Base-by-base conservation (phyloP, 2,113 vertebrate genomes). In the Actenoides hombroni region DNA sequence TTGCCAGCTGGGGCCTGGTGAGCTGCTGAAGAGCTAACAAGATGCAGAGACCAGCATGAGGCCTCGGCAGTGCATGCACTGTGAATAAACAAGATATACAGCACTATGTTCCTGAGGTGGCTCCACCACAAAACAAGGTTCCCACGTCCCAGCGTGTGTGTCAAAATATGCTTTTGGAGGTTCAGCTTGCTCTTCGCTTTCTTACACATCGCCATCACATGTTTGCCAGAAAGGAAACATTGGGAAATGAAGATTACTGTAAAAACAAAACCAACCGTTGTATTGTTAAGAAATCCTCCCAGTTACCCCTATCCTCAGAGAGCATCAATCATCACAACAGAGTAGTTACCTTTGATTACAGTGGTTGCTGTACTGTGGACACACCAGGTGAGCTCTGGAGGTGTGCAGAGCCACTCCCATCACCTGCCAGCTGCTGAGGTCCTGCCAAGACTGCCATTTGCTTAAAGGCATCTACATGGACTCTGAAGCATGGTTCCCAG, bases 21-120 rank as follows among this genome's bases (percentile, higher is more conserved):
- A 95, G 90, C 88, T 97, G 91, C 96, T 97, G 97, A 96, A 97
- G 96, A 97, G 95, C 97, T 97, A 98, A 95, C 92, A 96, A 96
- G 96, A 87, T 94, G 88, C 24, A 16, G 92, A 97, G 95, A 96
- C 77, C 97, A 94, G 60, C 93, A 79, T 20, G 10, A 92, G 89
- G 88, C 90, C 84, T 91, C 6, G 2, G 86, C 83, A 96, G 80
- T 12, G n/a, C 13, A 12, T 26, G 61, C 40, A 74, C 94, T 92
- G 71, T 88, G 92, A 96, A 92, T 89, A 95, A 96, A 96, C 61
- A 92, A 96, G 86, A 77, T 94, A 96, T 16, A 40, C 5, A 29
- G 75, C 1, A 5, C 26, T 64, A n/a, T 75, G 70, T 67, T 96
- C 65, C 91, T 65, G 31, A 95, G 37, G 74, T 60, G 4, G 39